Percentiles rank a stretch among this genome's conserved stretches.
Conservation (phyloP, 2,797 vertebrate species). For the Oceanodroma leucorhoa region DNA sequence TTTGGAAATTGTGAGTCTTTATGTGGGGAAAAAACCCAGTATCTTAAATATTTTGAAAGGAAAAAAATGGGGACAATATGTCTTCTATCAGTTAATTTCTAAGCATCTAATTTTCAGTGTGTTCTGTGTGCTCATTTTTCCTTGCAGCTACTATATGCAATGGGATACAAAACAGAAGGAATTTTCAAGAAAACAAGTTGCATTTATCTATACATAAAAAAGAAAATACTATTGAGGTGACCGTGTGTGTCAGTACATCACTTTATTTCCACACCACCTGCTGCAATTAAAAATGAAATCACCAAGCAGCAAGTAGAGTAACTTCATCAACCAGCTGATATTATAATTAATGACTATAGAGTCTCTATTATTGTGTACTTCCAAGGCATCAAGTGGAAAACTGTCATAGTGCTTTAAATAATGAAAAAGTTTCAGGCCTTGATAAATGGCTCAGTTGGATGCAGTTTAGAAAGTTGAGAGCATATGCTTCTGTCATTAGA, state of each 20-base stretch:
- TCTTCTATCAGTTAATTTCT: neutral
- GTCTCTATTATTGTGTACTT: slow-evolving; percentile 63
- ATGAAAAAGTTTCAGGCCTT: slow-evolving; percentile 65
- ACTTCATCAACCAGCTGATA: slow-evolving; percentile 53
- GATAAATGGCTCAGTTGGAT: slow-evolving; percentile 68
- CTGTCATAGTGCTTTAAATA: slow-evolving; percentile 66
- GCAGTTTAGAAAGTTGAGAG: slow-evolving; percentile 66
- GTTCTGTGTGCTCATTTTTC: neutral
- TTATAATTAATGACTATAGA: slow-evolving; percentile 65
- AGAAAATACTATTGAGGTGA: slow-evolving; percentile 17
- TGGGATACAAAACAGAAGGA: neutral
- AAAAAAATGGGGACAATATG: neutral
- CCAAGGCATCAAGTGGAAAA: slow-evolving; percentile 61
- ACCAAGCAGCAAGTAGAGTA: slow-evolving; percentile 43
- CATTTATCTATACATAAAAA: slow-evolving; percentile 48
- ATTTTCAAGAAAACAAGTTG: neutral
- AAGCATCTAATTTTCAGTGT: neutral
- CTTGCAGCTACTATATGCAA: neutral
- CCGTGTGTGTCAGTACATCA: slow-evolving; percentile 32
- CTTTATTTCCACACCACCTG: slow-evolving; percentile 31
- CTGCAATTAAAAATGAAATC: slow-evolving; percentile 55
- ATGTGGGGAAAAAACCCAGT: fast-evolving
- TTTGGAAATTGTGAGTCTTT: neutral
- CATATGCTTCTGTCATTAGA: slow-evolving; percentile 62
- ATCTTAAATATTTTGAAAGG: neutral